These are phyloP conservation scores for Deroplatys truncata DNA, from an alignment of 2,888 invertebrate genomes.

Conservation along the genomic window DNA sequence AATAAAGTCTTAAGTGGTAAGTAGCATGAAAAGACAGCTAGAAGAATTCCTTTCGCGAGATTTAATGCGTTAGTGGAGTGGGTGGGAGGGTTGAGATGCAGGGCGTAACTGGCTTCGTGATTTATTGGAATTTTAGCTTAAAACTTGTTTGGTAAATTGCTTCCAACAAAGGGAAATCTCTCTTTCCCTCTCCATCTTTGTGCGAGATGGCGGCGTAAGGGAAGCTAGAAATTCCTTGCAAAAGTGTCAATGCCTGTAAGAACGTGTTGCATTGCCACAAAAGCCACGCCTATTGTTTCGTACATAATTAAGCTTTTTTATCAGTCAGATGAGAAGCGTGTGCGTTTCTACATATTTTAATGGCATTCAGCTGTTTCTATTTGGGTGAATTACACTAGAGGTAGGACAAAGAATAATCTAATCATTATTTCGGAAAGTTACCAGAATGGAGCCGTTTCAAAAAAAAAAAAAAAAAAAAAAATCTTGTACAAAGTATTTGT, in stretches of 20 bases:
- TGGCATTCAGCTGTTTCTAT: too few species aligned
- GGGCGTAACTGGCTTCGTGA: not conserved
- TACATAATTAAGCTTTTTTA: not conserved
- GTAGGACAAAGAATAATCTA: too few species aligned
- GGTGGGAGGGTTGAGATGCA: not conserved
- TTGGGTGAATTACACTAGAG: too few species aligned
- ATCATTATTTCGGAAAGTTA: too few species aligned
- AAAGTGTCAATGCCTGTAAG: not conserved
- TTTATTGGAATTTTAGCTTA: not conserved
- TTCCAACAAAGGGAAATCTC: not conserved
- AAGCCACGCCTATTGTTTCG: not conserved
- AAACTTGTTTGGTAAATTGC: not conserved
- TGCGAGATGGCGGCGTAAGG: too few species aligned
- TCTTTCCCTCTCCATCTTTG: not conserved
- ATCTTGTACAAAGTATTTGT: too few species aligned
- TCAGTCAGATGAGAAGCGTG: too few species aligned
- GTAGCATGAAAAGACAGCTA: not conserved
- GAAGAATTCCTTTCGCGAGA: not conserved
- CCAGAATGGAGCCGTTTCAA: too few species aligned
- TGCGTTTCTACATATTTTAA: too few species aligned
- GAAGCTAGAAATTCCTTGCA: not conserved
- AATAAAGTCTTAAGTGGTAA: not conserved
- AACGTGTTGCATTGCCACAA: not conserved
- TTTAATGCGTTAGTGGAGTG: not conserved
- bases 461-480: too few species aligned